Conservation (phyloP, 2,797 vertebrate species). For the Anguilla anguilla region DNA sequence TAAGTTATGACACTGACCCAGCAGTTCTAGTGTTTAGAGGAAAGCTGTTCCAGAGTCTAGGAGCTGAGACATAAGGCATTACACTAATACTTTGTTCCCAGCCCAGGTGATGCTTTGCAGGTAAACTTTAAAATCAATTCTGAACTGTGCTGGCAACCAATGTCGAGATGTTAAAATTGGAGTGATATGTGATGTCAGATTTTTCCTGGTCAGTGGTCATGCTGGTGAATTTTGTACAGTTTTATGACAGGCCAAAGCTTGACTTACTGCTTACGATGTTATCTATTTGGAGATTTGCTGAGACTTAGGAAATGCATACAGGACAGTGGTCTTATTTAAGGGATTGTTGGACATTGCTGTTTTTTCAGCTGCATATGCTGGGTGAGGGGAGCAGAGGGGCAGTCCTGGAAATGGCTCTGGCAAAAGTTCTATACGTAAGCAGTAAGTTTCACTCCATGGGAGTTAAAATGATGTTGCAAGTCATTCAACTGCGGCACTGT, state of each 20-base stretch:
- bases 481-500: neutral
- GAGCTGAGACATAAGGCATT: too few species aligned
- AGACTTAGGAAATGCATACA: neutral
- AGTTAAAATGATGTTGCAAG: neutral
- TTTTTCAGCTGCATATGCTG: constrained; percentile 90
- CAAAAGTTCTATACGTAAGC: constrained; percentile 83
- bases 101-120: neutral
- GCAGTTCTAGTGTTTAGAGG: too few species aligned
- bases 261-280: neutral
- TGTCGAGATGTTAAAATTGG: neutral
- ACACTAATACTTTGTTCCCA: neutral
- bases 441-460: constrained; percentile 72
- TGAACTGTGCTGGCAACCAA: neutral
- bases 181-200: neutral
- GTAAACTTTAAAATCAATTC: neutral
- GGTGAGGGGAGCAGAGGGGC: constrained; percentile 92
- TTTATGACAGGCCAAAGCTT: neutral
- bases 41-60: too few species aligned
- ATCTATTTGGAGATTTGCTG: neutral
- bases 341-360: neutral
- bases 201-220: neutral
- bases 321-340: neutral
- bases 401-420: constrained; percentile 87
- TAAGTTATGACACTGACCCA: too few species aligned
- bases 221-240: neutral